Base-by-base conservation (phyloP, 2,797 vertebrate genomes). In the Coracias cyanogaster region DNA sequence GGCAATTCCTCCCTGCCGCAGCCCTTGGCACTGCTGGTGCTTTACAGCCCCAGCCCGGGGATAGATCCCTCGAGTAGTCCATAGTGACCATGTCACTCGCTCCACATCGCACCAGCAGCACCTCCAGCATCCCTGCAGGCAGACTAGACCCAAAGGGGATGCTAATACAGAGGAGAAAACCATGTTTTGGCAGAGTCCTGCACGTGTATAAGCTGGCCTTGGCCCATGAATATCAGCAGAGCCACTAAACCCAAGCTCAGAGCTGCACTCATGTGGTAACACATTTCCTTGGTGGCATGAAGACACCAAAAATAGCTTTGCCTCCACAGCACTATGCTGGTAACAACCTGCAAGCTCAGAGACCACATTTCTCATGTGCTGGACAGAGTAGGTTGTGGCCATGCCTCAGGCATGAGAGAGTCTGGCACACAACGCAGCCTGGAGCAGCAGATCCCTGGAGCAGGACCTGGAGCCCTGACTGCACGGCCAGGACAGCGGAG, bases 71-170 rank as follows among this genome's bases (percentile, higher is more conserved):
- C 12, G 6, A 64, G 29, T 12, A 45, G 24, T 81, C 52, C 55
- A 57, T 18, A 67, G 37, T 15, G 24, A 77, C 57, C 0, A 0
- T 2, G 3, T 64, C 49, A 61, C 35, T 14, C 21, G 2, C 10
- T 7, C 12, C 1, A 2, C 4, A 3, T 39, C 28, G 65, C 1
- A 39, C 37, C 19, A 86, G 43, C 28, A 72, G 41, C 62, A 65
- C 17, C 25, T 89, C 49, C 73, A 89, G 54, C 24, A 69, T 21
- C 14, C 5, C 61, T 24, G 33, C 29, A 92, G 9, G n/a, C 10
- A 72, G 25, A 12, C 46, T 39, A 81, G 46, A 71, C 62, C 10
- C 29, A 12, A 67, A 79, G 18, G 4, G 83, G 7, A 15, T 24
- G 9, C 13, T 18, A 65, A 67, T 6, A 41, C 17, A 31, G 26